Evolutionary conservation across 2,888 invertebrate species (phyloP), one percentile per base, ranked within the genome.

Genomic region (Lydus trimaculatus): DNA sequence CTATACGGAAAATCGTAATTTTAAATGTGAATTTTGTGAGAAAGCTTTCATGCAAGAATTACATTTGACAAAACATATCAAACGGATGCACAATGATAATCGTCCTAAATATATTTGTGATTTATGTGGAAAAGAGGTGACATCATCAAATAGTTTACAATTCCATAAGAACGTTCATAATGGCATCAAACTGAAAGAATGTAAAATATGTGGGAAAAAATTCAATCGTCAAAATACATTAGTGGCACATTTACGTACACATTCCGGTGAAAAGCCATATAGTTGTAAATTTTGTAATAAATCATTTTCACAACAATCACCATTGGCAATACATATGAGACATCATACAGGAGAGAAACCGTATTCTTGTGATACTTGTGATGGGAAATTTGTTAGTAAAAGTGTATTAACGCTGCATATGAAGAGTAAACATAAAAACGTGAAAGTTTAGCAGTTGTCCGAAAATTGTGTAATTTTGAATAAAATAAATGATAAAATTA

Each of bases 291-390:
- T 64, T 9, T 78, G 90, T 71, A 87, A 87, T 0, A 88, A 87
- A 70, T 87, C 86, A 39, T 87, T 88, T 73, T 85, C 87, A 0
- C 87, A 88, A 58, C 86, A 87, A 36, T 85, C 87, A 11, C 86
- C 87, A 0, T 79, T 88, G 17, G 86, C 86, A 9, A 86, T 87
- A 64, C 88, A 88, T 73, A 75, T 73, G 28, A 75, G 69, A 86
- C 77, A 82, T 7, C 56, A 56, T 56, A 28, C 56, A 0, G 87
- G 88, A 6, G 82, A 86, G 0, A 82, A 88, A 43, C 89, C 89
- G 0, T 88, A 85, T 56, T 84, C 86, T 17, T 81, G 81, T 66
- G 68, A 75, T 64, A 73, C 76, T 58, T 81, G 81, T 48, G 28
- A 66, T 56, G 58, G 69, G 36, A 64, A 20, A 31, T 67, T 72